Base-by-base conservation (phyloP, 2,797 vertebrate species). In the Gorsachius magnificus region DNA sequence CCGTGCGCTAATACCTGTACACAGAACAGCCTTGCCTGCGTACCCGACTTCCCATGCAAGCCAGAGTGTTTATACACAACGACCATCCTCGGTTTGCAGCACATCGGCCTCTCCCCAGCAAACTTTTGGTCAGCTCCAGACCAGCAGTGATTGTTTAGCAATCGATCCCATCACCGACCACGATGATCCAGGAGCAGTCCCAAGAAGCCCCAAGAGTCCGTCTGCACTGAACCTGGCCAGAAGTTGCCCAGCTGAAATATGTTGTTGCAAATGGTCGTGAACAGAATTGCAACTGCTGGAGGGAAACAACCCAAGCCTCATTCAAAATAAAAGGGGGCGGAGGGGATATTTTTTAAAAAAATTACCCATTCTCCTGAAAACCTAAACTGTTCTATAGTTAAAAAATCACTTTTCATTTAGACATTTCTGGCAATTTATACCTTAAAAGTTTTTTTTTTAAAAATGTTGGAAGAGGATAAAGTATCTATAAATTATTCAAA, bases 31-130 rank as follows among this genome's bases (percentile, higher is more conserved):
- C 33, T 46, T 77, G n/a, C n/a, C 70, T 9, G 5, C 1, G 0
- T 10, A 12, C 5, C 57, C 10, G 5, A 12, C 8, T 48, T 9
- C 65, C 33, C 5, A 4, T 3, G 18, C 20, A 15, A 22, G 38
- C 13, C 9, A 10, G 15, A 28, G 8, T 3, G 10, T 22, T 71
- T 7, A 19, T 5, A 31, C 29, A 20, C 28, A 5, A 3, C 0
- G 9, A 82, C 4, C 26, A n/a, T 11, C 70, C 60, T 20, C 56
- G 53, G 15, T 10, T 53, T 48, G 46, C 46, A 36, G 58, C 1
- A 0, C 45, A n/a, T 13, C 70, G 16, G 24, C 5, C 43, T 61
- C 68, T n/a, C 43, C 64, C 20, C 57, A 63, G 2, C 17, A 22
- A 38, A 50, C 21, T 3, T 31, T 8, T 26, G 7, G 48, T 77